These are phyloP conservation scores for Donacobius atricapilla DNA, from an alignment of 2,113 vertebrate species.

Conservation along the genomic window DNA sequence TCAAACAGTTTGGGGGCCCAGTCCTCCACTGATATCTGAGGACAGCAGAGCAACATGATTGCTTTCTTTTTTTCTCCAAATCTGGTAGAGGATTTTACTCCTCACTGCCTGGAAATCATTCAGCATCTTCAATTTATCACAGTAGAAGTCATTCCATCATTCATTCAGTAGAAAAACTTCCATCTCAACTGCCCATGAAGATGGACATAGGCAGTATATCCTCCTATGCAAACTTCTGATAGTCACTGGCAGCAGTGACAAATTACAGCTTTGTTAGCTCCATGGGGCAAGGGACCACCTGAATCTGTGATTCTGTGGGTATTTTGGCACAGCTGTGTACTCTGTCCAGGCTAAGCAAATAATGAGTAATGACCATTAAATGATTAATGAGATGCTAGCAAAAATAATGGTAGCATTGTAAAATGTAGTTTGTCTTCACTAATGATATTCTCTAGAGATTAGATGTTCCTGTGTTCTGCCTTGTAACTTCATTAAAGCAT, in stretches of 20 bases:
- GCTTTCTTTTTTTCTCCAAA: neutral
- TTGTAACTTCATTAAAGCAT: neutral
- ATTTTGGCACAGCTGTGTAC: neutral
- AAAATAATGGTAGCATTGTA: neutral
- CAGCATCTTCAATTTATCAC: neutral
- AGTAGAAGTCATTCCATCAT: neutral
- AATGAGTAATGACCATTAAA: neutral
- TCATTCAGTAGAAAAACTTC: too few species aligned
- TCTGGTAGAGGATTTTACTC: neutral
- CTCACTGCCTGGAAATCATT: neutral
- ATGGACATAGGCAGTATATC: neutral
- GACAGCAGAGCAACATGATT: neutral
- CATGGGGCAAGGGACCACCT: neutral
- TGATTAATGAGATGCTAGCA: conserved; percentile 18
- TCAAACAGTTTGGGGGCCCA: neutral
- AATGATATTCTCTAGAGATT: neutral
- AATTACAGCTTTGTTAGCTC: neutral
- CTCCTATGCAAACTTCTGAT: neutral
- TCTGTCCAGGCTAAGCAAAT: neutral
- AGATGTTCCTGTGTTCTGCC: neutral
- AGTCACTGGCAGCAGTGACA: neutral
- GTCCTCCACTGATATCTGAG: neutral
- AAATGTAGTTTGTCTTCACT: conserved; percentile 19
- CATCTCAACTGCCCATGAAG: neutral
- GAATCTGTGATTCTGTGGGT: neutral